Percentiles rank a stretch among this genome's conserved stretches.
Conservation (phyloP, 1,140 invertebrate species). For the Teleogryllus occipitalis region DNA sequence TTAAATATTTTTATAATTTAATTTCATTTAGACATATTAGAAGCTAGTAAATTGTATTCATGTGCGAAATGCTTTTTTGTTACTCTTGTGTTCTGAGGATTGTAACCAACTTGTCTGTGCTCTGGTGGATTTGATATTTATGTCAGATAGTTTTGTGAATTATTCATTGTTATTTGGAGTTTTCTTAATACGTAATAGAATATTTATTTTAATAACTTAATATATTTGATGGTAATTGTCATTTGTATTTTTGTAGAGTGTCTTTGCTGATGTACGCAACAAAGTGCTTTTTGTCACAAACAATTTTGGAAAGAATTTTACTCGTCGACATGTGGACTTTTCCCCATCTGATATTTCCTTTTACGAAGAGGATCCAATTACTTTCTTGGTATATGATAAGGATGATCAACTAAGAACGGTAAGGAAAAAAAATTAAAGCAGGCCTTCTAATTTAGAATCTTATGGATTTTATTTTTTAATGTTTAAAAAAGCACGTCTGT, state of each 20-base stretch:
- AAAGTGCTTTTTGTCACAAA: slow-evolving; percentile 67
- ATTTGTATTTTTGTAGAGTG: slow-evolving; percentile 51
- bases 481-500: too few species aligned
- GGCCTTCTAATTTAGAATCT: too few species aligned
- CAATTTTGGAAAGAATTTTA: slow-evolving; percentile 61
- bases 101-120: too few species aligned
- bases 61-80: too few species aligned
- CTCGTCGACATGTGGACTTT: slow-evolving; percentile 52
- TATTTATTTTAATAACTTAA: not conserved
- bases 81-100: too few species aligned
- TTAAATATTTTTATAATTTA: too few species aligned
- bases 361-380: slow-evolving; percentile 54
- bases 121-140: too few species aligned
- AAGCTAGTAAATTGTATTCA: too few species aligned
- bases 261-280: slow-evolving; percentile 72
- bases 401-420: slow-evolving; percentile 56
- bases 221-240: not conserved
- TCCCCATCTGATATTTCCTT: slow-evolving; percentile 66
- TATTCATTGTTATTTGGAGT: too few species aligned
- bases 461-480: too few species aligned
- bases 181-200: not conserved
- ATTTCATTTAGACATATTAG: too few species aligned
- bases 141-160: too few species aligned
- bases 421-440: slow-evolving; percentile 28
- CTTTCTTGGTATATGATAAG: slow-evolving; percentile 62